A percentile compares a stretch with the other conserved stretches of the same genome.
Conservation (phyloP, 2,113 vertebrate genomes). For the Myrmecophaga tridactyla region DNA sequence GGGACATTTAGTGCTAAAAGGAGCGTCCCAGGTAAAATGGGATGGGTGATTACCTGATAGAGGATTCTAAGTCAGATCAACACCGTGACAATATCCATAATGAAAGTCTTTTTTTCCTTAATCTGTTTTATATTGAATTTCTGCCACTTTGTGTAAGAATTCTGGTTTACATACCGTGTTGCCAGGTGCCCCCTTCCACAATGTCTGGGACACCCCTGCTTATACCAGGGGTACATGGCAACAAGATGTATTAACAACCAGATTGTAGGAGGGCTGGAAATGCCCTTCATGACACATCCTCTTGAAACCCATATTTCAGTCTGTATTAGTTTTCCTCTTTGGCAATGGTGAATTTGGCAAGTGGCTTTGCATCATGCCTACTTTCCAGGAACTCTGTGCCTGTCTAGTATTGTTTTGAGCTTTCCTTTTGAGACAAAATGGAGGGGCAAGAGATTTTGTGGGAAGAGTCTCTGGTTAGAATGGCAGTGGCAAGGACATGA, state of each 20-base stretch:
- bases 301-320: background rate
- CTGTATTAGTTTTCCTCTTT: background rate
- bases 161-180: background rate
- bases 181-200: rapidly evolving
- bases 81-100: background rate
- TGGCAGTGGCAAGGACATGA: background rate
- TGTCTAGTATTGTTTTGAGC: background rate
- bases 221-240: too few species aligned
- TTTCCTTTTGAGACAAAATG: background rate
- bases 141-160: background rate
- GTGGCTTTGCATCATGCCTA: background rate
- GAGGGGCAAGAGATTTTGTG: background rate
- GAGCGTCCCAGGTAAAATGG: background rate
- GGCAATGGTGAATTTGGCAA: background rate
- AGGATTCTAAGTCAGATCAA: background rate
- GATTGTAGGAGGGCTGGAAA: too few species aligned
- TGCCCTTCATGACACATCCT: background rate
- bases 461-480: background rate
- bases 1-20: background rate
- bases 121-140: background rate
- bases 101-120: background rate
- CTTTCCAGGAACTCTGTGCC: background rate
- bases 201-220: too few species aligned
- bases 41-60: background rate
- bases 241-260: too few species aligned